These are phyloP conservation scores for Cebuella pygmaea DNA, from an alignment of 2,797 vertebrate genomes.

Conservation along the genomic window DNA sequence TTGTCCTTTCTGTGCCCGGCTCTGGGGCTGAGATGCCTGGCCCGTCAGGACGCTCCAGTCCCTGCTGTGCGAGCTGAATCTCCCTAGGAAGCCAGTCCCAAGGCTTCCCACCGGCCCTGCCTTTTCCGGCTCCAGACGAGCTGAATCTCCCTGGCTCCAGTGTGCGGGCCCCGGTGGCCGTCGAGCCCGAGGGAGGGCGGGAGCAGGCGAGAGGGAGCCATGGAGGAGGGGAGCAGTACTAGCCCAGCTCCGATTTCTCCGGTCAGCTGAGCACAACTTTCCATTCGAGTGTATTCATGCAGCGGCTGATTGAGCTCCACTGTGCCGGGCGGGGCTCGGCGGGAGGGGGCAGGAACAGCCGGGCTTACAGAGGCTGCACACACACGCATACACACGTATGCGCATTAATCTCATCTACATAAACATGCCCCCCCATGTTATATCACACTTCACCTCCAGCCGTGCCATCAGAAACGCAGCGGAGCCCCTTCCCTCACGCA, in stretches of 20 bases:
- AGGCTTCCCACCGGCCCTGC: background rate
- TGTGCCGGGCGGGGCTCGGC: constrained; percentile 86
- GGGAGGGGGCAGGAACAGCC: constrained; percentile 67
- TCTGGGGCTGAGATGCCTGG: background rate
- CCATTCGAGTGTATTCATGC: constrained; percentile 98
- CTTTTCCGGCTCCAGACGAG: constrained; percentile 6
- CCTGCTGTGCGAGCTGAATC: background rate
- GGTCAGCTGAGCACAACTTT: constrained; percentile 97
- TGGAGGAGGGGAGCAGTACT: constrained; percentile 83
- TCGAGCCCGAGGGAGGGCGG: constrained; percentile 10
- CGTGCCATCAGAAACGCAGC: background rate
- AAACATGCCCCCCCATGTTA: background rate
- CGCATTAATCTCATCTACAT: background rate
- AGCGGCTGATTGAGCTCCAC: constrained; percentile 91
- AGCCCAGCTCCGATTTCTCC: constrained; percentile 92
- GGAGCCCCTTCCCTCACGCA: background rate
- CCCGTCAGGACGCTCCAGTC: background rate
- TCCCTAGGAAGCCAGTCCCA: too few species aligned
- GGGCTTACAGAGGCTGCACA: constrained; percentile 34
- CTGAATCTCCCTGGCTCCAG: constrained; percentile 75
- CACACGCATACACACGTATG: background rate
- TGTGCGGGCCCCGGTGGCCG: constrained; percentile 77
- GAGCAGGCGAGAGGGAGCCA: background rate
- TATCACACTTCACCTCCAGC: background rate
- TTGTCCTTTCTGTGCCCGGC: background rate